phyloP scores from a whole-genome alignment of 2,113 vertebrate genomes.

The Nibea coibor region DNA sequence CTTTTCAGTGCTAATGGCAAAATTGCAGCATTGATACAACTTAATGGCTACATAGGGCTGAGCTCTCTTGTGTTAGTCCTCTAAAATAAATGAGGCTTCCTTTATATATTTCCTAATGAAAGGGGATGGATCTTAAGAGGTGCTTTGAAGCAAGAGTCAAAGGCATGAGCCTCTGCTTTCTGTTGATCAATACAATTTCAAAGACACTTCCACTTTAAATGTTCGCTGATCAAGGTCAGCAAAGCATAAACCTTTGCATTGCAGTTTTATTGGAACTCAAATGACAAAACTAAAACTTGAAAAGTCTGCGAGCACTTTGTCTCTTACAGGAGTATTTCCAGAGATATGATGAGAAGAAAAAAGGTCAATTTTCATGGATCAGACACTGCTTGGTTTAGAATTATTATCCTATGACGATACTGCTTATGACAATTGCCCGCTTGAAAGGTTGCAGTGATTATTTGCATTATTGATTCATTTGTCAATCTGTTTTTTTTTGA shows the following conservation, averaged over 20 bases:
- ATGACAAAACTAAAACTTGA: conserved; percentile 19
- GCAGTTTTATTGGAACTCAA: conserved; percentile 37
- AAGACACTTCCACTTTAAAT: conserved; percentile 52
- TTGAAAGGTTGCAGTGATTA: too few relatives aligned
- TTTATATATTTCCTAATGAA: conserved; percentile 41
- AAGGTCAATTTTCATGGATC: not conserved
- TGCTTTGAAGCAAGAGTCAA: conserved; percentile 45
- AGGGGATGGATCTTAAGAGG: conserved; percentile 48
- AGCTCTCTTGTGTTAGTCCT: conserved; percentile 31
- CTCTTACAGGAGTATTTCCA: too few relatives aligned
- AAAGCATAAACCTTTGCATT: conserved; percentile 26
- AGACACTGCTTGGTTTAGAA: not conserved
- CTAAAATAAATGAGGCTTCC: conserved; percentile 49
- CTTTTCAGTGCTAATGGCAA: conserved; percentile 34
- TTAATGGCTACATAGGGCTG: conserved; percentile 48
- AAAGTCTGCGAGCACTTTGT: conserved; percentile 32
- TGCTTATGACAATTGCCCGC: too few relatives aligned
- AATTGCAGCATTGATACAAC: conserved; percentile 34
- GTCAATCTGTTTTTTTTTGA: too few relatives aligned
- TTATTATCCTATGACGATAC: not conserved
- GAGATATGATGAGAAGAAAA: conserved; percentile 2
- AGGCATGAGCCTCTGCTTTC: conserved; percentile 44
- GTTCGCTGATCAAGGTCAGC: conserved; percentile 42
- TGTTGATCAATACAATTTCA: conserved; percentile 61
- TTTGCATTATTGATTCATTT: too few relatives aligned